Evolutionary conservation across 1,140 invertebrate genomes (phyloP), one percentile per base, ranked within the genome.

Genomic region (Leptoteleia sp.): DNA sequence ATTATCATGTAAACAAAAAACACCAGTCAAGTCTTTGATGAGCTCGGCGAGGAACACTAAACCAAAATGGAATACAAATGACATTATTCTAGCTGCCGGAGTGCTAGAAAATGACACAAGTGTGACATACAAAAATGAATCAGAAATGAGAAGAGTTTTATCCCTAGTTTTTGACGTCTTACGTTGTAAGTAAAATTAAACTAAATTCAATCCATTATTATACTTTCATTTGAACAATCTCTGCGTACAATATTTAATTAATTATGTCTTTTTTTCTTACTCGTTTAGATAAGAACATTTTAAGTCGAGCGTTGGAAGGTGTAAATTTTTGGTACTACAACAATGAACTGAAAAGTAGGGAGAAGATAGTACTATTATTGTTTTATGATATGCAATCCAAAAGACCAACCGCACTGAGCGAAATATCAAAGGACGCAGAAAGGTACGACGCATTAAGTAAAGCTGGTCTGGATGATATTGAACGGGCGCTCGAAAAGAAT

Each of bases 91-190:
- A 2, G 85, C 87, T 1, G 82, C 84, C 0, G 45, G 43, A 43
- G 78, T 85, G 25, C 79, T 90, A 3, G 37, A 54, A 42, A 45
- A 65, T 27, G 42, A 75, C 6, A n/a, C 16, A 0, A 48, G 75
- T 0, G 15, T 55, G 0, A 19, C 1, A 12, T 89, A 87, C 13
- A 17, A 87, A 0, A 93, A 95, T 80, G 93, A 95, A 80, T 93
- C 94, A 35, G 93, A 95, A 81, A 95, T 95, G 94, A 88, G 94
- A 65, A 88, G 93, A 71, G 94, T 95, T 0, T 94, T 94, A 64
- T 93, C 93, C 0, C 86, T 95, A 6, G 93, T 95, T 80, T 95
- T 95, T 82, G 94, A 95, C 81, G 94, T 95, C 1, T 93, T 95
- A 57, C 86, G 94, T 83, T 95, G 94, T 95, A 89, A 92, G 92